These are phyloP conservation scores for Nesogale talazaci DNA, from an alignment of 2,113 vertebrate species.

Conservation along the genomic window DNA sequence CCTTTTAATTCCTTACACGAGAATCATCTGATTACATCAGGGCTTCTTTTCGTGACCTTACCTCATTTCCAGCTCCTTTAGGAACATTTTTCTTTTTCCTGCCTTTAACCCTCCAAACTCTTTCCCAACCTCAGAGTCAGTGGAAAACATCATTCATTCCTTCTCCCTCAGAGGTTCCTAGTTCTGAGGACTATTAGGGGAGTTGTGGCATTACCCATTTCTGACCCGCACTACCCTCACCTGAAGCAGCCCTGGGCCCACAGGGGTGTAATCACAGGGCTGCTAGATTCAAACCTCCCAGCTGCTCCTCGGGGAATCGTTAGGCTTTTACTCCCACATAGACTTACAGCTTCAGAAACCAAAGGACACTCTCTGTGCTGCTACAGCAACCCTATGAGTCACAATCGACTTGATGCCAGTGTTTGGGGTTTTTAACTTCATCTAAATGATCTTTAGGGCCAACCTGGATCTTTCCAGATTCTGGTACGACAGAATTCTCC, in stretches of 20 bases:
- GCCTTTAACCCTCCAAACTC: not conserved
- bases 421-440: not conserved
- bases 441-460: conserved; percentile 23
- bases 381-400: too few species aligned
- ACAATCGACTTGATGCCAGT: too few species aligned
- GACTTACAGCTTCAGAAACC: too few species aligned
- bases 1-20: conserved; percentile 28
- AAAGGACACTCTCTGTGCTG: too few species aligned
- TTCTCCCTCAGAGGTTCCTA: not conserved
- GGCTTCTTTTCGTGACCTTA: not conserved
- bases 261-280: too few species aligned
- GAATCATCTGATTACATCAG: not conserved
- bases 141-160: not conserved
- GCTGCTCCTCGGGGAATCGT: too few species aligned
- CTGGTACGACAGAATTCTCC: conserved; percentile 43
- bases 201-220: not conserved
- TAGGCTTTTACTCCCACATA: too few species aligned
- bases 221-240: conserved; percentile 15
- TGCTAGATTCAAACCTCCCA: too few species aligned
- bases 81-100: not conserved
- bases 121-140: conserved; percentile 4
- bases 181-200: not conserved
- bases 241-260: too few species aligned
- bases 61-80: conserved; percentile 27
- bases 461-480: conserved; percentile 10